phyloP scores from a whole-genome alignment of 2,888 invertebrate species.

The Epistrophe grossulariae region DNA sequence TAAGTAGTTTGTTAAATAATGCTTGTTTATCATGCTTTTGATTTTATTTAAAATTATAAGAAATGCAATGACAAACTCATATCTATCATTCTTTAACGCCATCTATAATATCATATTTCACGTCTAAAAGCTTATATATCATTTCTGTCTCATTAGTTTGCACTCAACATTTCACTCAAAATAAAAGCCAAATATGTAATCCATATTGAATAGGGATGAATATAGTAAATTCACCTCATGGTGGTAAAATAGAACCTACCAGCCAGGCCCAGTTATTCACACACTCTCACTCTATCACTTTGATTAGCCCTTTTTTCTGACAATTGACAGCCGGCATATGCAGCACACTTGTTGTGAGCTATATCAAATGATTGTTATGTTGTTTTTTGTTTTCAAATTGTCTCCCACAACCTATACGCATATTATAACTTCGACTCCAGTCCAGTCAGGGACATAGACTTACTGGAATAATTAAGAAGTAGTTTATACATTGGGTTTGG shows the following conservation, averaged over 20 bases:
- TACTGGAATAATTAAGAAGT: conserved; percentile 15
- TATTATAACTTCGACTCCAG: not conserved
- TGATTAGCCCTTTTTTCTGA: not conserved
- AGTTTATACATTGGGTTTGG: conserved; percentile 1
- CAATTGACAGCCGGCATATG: not conserved
- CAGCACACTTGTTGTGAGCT: conserved; percentile 28
- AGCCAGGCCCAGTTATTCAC: not conserved
- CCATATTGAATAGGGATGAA: not conserved
- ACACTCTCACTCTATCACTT: not conserved
- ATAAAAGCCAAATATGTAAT: not conserved
- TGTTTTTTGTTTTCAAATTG: conserved; percentile 11
- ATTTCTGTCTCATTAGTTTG: not conserved
- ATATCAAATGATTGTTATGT: conserved; percentile 7
- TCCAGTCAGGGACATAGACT: conserved; percentile 12
- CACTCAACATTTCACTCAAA: conserved; percentile 1
- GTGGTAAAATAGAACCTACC: not conserved
- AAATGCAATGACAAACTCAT: too few species aligned
- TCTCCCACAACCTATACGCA: conserved; percentile 15
- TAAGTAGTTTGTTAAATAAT: too few species aligned
- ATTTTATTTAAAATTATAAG: too few species aligned
- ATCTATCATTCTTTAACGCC: not conserved
- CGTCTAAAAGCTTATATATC: too few species aligned
- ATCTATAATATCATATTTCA: not conserved
- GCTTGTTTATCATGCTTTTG: too few species aligned
- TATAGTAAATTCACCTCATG: not conserved